phyloP scores from a whole-genome alignment of 2,113 vertebrate species.

The Promerops cafer region DNA sequence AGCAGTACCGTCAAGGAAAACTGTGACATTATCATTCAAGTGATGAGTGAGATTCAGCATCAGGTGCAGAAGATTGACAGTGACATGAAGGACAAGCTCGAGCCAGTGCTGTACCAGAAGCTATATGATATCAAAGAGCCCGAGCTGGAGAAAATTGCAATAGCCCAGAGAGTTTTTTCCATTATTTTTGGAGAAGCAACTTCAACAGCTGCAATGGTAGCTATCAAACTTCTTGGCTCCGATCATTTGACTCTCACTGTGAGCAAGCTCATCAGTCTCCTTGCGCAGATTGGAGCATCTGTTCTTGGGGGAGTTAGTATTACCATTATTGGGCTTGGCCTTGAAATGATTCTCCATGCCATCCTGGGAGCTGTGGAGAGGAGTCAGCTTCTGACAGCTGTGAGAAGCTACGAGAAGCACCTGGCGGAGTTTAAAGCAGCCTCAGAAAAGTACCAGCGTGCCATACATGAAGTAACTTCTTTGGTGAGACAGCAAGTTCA shows the following conservation, averaged over 20 bases:
- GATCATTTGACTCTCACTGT: slow-evolving; percentile 56
- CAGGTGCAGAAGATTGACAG: slow-evolving; percentile 71
- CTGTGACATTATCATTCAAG: slow-evolving; percentile 72
- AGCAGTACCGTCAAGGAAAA: slow-evolving; percentile 73
- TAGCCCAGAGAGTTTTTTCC: slow-evolving; percentile 71
- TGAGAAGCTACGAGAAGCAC: slow-evolving; percentile 72
- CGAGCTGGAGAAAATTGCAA: slow-evolving; percentile 72
- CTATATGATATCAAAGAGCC: slow-evolving; percentile 74
- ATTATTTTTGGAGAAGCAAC: slow-evolving; percentile 70
- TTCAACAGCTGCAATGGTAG: slow-evolving; percentile 67
- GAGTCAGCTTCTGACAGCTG: slow-evolving; percentile 66
- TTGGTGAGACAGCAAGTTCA: slow-evolving; percentile 57
- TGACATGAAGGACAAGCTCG: slow-evolving; percentile 70
- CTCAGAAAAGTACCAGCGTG: slow-evolving; percentile 66
- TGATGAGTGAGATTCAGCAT: slow-evolving; percentile 65
- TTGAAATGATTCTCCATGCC: slow-evolving; percentile 73
- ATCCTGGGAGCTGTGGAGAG: slow-evolving; percentile 74
- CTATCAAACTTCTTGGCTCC: slow-evolving; percentile 70
- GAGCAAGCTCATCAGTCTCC: slow-evolving; percentile 59
- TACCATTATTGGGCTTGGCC: slow-evolving; percentile 68
- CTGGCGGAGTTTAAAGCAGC: slow-evolving; percentile 72
- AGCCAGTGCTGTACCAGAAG: slow-evolving; percentile 73
- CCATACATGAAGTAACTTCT: slow-evolving; percentile 65
- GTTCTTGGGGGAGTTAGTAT: slow-evolving; percentile 72
- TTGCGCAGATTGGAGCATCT: slow-evolving; percentile 68